These are phyloP conservation scores for Scarus forsteni DNA, from an alignment of 2,797 vertebrate species.

Conservation along the genomic window DNA sequence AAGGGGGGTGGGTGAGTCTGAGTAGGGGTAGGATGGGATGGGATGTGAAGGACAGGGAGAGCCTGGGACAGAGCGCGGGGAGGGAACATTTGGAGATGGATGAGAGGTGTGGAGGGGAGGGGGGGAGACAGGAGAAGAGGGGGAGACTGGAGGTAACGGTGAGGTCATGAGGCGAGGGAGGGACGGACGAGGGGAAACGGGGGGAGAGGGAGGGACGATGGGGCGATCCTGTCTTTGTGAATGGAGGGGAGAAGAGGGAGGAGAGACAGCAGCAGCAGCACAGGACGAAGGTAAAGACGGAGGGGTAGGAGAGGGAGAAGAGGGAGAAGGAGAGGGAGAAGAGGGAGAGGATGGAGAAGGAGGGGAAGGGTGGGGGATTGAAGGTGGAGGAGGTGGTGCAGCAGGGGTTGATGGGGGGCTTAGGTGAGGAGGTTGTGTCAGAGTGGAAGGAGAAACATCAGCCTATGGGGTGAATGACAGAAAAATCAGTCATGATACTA, in stretches of 20 bases:
- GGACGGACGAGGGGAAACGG: conserved; percentile 49
- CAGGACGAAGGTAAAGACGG: neutral
- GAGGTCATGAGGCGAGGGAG: conserved; percentile 67
- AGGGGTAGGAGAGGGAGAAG: neutral
- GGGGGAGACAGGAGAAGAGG: conserved; percentile 39
- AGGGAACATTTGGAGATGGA: conserved; percentile 10
- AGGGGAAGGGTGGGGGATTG: conserved; percentile 14
- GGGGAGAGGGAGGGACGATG: conserved; percentile 29
- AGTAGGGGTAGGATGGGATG: conserved; percentile 9
- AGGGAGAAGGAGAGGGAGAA: neutral
- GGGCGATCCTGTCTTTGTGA: conserved; percentile 31
- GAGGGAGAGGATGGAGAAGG: neutral
- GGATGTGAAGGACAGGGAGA: conserved; percentile 31
- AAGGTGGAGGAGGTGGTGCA: conserved; percentile 22
- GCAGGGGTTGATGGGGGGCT: conserved; percentile 30
- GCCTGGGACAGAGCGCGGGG: conserved; percentile 25
- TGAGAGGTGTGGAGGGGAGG: conserved; percentile 28
- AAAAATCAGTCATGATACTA: conserved; percentile 40
- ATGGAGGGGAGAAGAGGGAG: conserved; percentile 15
- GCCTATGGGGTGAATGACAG: conserved; percentile 69
- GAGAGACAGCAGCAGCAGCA: neutral
- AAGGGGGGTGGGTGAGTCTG: conserved; percentile 16
- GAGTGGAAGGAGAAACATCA: conserved; percentile 52
- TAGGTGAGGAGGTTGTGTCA: conserved; percentile 61
- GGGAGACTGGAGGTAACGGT: conserved; percentile 37